These are phyloP conservation scores for Epizoanthus scotinus DNA, from an alignment of 92 coral and sea anemone species.

Conservation along the genomic window DNA sequence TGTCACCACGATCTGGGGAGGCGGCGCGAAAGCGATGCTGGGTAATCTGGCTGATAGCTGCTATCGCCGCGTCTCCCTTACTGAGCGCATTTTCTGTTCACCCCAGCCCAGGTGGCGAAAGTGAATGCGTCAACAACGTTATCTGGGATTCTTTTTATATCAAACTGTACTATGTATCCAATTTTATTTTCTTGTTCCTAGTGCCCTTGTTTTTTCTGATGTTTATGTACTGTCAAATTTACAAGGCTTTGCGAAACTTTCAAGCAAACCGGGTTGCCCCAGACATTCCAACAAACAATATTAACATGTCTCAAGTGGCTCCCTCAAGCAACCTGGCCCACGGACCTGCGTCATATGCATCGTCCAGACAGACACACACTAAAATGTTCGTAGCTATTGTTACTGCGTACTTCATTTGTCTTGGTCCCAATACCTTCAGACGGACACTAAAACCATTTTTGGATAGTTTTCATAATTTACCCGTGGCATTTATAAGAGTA, in stretches of 20 bases:
- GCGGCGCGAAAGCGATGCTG: slow-evolving; percentile 19
- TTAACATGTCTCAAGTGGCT: too few relatives aligned
- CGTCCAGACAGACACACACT: neutral
- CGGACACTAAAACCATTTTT: slow-evolving; percentile 1
- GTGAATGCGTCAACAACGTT: neutral
- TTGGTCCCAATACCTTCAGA: neutral
- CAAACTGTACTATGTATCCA: neutral
- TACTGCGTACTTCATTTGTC: neutral
- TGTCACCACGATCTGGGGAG: neutral
- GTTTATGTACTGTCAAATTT: neutral
- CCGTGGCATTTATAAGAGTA: too few relatives aligned
- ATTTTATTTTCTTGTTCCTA: slow-evolving; percentile 7
- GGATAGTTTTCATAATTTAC: neutral
- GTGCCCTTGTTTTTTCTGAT: neutral
- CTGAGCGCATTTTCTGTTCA: neutral
- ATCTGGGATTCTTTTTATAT: neutral
- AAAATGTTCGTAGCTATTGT: neutral
- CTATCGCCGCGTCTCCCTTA: slow-evolving; percentile 2
- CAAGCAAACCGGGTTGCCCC: neutral
- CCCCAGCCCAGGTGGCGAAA: neutral
- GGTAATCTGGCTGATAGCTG: slow-evolving; percentile 22
- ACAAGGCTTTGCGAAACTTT: neutral
- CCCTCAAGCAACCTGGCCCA: neutral
- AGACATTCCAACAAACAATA: neutral
- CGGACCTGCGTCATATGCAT: neutral